These are phyloP conservation scores for Aelia acuminata DNA, from an alignment of 2,888 invertebrate species.

Conservation along the genomic window DNA sequence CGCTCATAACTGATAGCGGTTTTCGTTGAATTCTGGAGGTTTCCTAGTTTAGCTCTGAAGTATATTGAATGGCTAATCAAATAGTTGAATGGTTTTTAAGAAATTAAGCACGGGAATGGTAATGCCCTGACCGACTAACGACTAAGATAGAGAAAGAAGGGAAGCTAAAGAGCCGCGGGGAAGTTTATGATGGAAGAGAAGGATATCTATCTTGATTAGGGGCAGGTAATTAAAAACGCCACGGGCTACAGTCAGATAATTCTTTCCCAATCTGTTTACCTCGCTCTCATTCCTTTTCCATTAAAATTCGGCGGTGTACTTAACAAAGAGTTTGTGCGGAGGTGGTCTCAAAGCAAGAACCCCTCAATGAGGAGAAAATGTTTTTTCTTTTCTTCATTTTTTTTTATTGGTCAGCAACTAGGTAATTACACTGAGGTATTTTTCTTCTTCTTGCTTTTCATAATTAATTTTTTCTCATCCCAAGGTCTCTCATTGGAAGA, in stretches of 20 bases:
- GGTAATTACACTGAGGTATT: constrained; percentile 6
- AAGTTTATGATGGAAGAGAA: constrained; percentile 14
- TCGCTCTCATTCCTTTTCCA: constrained; percentile 11
- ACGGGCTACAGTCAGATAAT: constrained; percentile 20
- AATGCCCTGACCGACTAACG: neutral
- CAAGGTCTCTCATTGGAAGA: neutral
- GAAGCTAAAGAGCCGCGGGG: neutral
- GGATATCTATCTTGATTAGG: constrained; percentile 38
- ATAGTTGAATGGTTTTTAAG: neutral
- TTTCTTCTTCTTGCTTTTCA: neutral
- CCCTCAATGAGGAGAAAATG: constrained; percentile 12
- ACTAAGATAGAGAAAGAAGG: constrained; percentile 6
- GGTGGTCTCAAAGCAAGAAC: neutral
- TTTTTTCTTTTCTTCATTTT: too few relatives aligned
- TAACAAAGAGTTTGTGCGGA: constrained; percentile 37
- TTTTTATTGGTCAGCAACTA: constrained; percentile 13
- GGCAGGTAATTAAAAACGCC: constrained; percentile 33
- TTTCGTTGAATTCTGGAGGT: too few relatives aligned
- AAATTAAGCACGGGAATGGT: neutral
- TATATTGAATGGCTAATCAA: too few relatives aligned
- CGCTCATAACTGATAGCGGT: too few relatives aligned
- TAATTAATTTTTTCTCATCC: neutral
- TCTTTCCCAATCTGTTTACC: constrained; percentile 39
- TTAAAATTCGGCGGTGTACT: constrained; percentile 46
- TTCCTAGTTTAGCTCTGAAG: too few relatives aligned